phyloP scores from a whole-genome alignment of 2,797 vertebrate species.

The Catamblyrhynchus diadema region DNA sequence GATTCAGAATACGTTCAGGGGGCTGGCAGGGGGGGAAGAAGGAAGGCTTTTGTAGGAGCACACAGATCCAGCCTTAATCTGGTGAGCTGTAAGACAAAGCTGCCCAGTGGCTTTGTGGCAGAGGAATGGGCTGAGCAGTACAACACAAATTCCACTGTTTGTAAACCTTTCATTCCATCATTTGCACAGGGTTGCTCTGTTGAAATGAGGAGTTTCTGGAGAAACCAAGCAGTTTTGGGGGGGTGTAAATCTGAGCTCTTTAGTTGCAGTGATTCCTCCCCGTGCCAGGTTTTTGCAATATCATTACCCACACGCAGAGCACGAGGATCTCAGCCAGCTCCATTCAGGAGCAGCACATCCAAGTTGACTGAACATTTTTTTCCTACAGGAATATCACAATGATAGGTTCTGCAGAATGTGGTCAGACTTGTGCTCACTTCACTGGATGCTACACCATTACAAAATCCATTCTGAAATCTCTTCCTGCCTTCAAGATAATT shows the following conservation, averaged over 20 bases:
- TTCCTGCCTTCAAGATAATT: not conserved
- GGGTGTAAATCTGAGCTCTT: not conserved
- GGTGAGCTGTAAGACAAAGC: conserved; percentile 47
- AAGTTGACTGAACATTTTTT: not conserved
- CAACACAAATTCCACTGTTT: not conserved
- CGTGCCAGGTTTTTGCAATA: not conserved
- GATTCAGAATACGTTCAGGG: not conserved
- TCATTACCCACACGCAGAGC: conserved; percentile 5
- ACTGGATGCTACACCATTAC: not conserved
- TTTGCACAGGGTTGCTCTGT: not conserved
- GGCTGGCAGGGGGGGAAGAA: not conserved
- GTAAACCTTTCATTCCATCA: not conserved
- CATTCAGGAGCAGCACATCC: not conserved
- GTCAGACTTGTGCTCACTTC: not conserved
- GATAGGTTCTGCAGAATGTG: not conserved
- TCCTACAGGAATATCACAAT: not conserved
- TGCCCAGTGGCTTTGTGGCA: not conserved
- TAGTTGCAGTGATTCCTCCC: not conserved
- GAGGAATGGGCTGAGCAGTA: not conserved
- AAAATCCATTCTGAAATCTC: not conserved
- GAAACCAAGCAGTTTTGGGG: not conserved
- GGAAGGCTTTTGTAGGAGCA: not conserved
- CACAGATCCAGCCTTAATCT: conserved; percentile 27
- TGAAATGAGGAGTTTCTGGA: not conserved
- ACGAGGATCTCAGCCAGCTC: not conserved